A percentile compares a stretch with the other conserved stretches of the same genome.
Evolutionary conservation across 2,113 vertebrate genomes (phyloP).

Genomic region (Phoxinus phoxinus): DNA sequence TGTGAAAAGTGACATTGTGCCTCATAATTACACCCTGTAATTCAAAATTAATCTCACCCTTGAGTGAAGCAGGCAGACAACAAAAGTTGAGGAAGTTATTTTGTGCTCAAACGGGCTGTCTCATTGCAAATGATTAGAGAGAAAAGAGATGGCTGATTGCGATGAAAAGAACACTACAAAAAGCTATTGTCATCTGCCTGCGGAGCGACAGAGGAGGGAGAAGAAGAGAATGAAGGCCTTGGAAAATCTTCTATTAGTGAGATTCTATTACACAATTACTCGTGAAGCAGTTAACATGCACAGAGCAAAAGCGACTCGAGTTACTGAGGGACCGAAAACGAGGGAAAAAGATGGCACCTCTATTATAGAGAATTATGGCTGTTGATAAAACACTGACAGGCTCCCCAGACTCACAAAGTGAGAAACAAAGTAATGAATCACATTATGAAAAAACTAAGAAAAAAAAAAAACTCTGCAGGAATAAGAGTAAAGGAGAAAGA

Average conservation of each 20-base stretch:
- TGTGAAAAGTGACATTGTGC: not conserved
- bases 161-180: constrained; percentile 34
- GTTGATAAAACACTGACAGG: constrained; percentile 59
- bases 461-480: not conserved
- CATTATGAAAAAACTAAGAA: constrained; percentile 37
- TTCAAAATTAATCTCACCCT: constrained; percentile 44
- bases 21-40: constrained; percentile 40
- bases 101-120: constrained; percentile 44
- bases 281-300: constrained; percentile 40
- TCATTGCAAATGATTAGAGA: constrained; percentile 50
- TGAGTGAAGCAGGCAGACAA: constrained; percentile 40
- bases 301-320: constrained; percentile 32
- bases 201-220: constrained; percentile 33
- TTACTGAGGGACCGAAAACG: constrained; percentile 29
- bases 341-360: constrained; percentile 40
- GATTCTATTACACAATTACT: constrained; percentile 51
- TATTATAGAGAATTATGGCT: constrained; percentile 53
- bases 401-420: constrained; percentile 31
- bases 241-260: constrained; percentile 45
- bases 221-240: constrained; percentile 31
- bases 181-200: constrained; percentile 49
- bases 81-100: constrained; percentile 46
- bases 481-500: not conserved
- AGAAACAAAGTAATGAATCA: constrained; percentile 53
- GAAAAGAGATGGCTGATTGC: constrained; percentile 35